Percentiles rank a stretch among this genome's conserved stretches.
These are phyloP conservation scores for Stigmatopora nigra DNA, from an alignment of 2,113 vertebrate genomes.

Conservation along the genomic window DNA sequence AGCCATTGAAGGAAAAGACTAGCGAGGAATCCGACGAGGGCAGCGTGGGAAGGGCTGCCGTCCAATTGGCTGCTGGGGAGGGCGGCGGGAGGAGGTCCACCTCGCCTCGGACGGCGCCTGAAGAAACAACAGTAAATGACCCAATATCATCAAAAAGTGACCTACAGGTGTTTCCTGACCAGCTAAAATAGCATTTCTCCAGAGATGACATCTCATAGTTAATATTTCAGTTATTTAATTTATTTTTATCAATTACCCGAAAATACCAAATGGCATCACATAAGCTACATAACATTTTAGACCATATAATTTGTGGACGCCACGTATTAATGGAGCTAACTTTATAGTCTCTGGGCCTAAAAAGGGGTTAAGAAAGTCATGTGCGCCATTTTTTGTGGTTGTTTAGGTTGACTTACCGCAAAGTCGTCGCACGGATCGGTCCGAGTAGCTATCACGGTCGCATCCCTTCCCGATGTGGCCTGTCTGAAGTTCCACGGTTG, in stretches of 20 bases:
- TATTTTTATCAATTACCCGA: too few species aligned
- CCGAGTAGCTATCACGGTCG: conserved; percentile 93
- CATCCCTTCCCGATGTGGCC: conserved; percentile 96
- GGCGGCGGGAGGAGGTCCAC: conserved; percentile 90
- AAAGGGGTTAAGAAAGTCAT: background rate
- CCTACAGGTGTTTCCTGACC: too few species aligned
- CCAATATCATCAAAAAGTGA: too few species aligned
- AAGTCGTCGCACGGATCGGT: conserved; percentile 87
- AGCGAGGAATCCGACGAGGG: conserved; percentile 94
- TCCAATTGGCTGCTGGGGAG: conserved; percentile 87
- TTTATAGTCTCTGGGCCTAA: too few species aligned
- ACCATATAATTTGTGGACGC: background rate
- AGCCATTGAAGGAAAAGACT: conserved; percentile 96
- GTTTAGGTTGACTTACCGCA: conserved; percentile 71
- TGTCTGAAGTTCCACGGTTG: conserved; percentile 92
- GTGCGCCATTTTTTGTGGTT: background rate
- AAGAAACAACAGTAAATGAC: background rate
- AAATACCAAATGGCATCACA: too few species aligned
- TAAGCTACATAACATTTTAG: too few species aligned
- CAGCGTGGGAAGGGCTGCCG: conserved; percentile 82
- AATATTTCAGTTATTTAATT: too few species aligned
- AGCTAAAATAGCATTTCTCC: too few species aligned
- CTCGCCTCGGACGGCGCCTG: conserved; percentile 90
- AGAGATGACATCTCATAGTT: too few species aligned
- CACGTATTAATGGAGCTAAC: too few species aligned